Conservation (phyloP, 2,113 vertebrate species). For the Ctenomys sociabilis region DNA sequence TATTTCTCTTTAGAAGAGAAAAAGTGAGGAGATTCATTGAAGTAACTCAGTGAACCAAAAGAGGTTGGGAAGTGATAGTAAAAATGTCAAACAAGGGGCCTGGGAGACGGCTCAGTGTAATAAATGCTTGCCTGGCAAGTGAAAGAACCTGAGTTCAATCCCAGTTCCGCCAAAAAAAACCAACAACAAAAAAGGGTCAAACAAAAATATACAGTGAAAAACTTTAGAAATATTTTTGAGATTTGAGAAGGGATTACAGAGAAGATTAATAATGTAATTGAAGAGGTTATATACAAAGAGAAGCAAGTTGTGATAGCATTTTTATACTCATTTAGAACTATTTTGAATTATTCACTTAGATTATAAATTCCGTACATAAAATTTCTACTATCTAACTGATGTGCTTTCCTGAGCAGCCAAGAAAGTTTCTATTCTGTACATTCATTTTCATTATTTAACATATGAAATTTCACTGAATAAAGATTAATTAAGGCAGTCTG, state of each 20-base stretch:
- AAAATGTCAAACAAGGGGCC: neutral
- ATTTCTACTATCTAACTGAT: neutral
- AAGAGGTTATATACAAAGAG: neutral
- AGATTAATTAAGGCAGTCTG: neutral
- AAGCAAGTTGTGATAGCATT: neutral
- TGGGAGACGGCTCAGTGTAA: no score
- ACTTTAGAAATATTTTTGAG: neutral
- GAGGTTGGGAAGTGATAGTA: no score
- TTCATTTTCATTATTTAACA: neutral
- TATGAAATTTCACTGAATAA: neutral
- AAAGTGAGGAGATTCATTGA: neutral
- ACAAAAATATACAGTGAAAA: neutral
- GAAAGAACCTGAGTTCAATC: no score
- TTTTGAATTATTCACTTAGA: neutral
- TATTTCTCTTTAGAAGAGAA: neutral
- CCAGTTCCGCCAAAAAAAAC: no score
- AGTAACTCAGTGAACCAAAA: neutral
- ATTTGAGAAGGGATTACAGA: neutral
- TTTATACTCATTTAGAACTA: neutral
- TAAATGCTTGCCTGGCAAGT: no score
- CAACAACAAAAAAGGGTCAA: no score
- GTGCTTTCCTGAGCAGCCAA: neutral
- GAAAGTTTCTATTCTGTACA: neutral
- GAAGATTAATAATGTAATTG: neutral
- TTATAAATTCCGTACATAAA: neutral